Conservation (phyloP, 2,113 vertebrate species). For the Hypocryptadius cinnamomeus region DNA sequence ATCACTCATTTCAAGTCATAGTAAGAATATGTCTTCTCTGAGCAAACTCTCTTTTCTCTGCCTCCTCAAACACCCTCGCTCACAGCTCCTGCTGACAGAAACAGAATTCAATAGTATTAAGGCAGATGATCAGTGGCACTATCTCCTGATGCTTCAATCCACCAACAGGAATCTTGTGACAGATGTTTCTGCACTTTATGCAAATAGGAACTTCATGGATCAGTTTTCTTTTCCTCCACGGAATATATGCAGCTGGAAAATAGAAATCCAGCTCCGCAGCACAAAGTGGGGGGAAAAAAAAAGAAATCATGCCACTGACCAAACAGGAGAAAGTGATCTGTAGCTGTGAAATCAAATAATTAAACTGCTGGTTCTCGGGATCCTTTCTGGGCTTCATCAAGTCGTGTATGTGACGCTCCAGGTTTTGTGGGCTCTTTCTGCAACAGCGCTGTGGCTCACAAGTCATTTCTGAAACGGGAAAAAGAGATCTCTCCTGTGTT, state of each 20-base stretch:
- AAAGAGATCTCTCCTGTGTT: background rate
- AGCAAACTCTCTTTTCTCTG: background rate
- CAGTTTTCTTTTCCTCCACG: constrained; percentile 58
- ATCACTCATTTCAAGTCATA: background rate
- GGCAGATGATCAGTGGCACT: background rate
- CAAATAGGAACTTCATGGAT: constrained; percentile 70
- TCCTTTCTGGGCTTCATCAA: background rate
- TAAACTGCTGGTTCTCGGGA: background rate
- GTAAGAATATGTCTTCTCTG: background rate
- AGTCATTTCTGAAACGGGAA: background rate
- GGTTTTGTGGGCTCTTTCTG: background rate
- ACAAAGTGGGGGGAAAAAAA: background rate
- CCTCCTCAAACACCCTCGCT: background rate
- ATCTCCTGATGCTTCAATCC: constrained; percentile 30
- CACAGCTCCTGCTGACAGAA: background rate
- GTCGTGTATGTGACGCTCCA: rapidly evolving
- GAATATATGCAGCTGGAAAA: constrained; percentile 67
- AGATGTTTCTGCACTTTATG: constrained; percentile 69
- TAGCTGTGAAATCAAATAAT: background rate
- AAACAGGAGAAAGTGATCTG: background rate
- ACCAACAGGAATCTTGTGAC: constrained; percentile 38
- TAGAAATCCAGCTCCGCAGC: constrained; percentile 41
- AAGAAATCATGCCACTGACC: background rate
- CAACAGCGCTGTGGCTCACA: background rate
- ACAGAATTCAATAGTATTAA: background rate